Evolutionary conservation across 1,140 invertebrate genomes (phyloP), one percentile per base, ranked within the genome.

Genomic region (Drosophila eugracilis): DNA sequence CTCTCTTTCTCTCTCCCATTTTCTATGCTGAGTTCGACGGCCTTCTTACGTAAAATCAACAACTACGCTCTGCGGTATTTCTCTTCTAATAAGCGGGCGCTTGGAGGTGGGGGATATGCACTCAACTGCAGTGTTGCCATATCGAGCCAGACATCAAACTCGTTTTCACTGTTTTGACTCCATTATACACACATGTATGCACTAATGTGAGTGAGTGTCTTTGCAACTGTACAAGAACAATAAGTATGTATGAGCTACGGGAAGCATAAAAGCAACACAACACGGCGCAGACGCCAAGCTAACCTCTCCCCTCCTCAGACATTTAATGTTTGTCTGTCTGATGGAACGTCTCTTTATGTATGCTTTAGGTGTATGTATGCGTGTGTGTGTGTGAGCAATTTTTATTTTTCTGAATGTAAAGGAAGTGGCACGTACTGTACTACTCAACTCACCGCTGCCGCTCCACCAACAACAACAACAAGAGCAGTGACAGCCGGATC

Each of bases 401-500:
- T 86, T 88, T 89, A 83, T 88, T 88, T 88, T 88, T 88, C 83
- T 88, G 83, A 88, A 88, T 88, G 83, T 84, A 89, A 89, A 88
- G 83, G 83, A 88, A 88, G 83, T 88, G 83, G 83, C 83, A 89
- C 84, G 83, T 88, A 88, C 83, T 88, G 83, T 88, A 88, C 83
- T 75, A 75, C 71, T 76, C 73, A 72, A 57, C 76, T 59, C 72
- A 80, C 75, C 71, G 65, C 62, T 52, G 65, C 65, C 57, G 60
- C 83, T 75, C n/a, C n/a, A 86, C 53, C 54, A 49, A 69, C 55
- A 60, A 78, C 53, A 32, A 59, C 63, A 72, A 59, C 67, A 72
- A 72, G 57, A 57, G 24, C 52, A 62, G 36, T 72, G 72, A 75
- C 72, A 75, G 72, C 52, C 60, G 72, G 60, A 74, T 74, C 70